Evolutionary conservation across 2,113 vertebrate genomes (phyloP), one percentile per base, ranked within the genome.

Genomic region (Ciconia stormi): DNA sequence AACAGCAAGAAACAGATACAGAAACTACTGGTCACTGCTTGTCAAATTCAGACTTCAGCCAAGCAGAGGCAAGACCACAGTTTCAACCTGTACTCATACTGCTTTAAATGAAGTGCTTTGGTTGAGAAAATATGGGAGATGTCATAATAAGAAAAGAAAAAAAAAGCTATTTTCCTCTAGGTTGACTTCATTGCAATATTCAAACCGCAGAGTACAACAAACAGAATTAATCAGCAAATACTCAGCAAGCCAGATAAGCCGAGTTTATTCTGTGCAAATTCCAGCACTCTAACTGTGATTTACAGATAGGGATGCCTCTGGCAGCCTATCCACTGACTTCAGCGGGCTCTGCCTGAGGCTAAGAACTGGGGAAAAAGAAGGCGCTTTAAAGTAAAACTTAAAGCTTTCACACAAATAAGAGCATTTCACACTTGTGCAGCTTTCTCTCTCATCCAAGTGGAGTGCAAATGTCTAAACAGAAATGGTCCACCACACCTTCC

Each of bases 171-270:
- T 89, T 97, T 72, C 70, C 70, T 79, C 74, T 69, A 80, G 40
- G 30, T 21, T 79, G 61, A 72, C 44, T 79, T 79, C 44, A 73
- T 7, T 50, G 65, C 38, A 56, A 13, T 79, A 92, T 91, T 82
- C 72, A 84, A 93, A 89, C 65, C 59, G 69, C 19, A 87, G 16
- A 3, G 1, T 40, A 63, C 30, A 92, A 71, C 26, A 59, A 92
- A 56, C 32, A 93, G 49, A 93, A 95, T 89, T 92, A 16, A 86
- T 30, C 67, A 71, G 67, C 55, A 89, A 94, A 93, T 36, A 76
- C 27, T 40, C 82, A 67, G 38, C 82, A 63, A 66, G 76, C 16
- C 69, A 84, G 65, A 92, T 61, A 84, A 89, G 3, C 36, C 0
- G 1, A 87, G 89, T 65, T 89, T 95, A 69, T 94, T 95, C 72